These are phyloP conservation scores for Actinia tenebrosa DNA, from an alignment of 64 coral and sea anemone genomes.

Conservation along the genomic window DNA sequence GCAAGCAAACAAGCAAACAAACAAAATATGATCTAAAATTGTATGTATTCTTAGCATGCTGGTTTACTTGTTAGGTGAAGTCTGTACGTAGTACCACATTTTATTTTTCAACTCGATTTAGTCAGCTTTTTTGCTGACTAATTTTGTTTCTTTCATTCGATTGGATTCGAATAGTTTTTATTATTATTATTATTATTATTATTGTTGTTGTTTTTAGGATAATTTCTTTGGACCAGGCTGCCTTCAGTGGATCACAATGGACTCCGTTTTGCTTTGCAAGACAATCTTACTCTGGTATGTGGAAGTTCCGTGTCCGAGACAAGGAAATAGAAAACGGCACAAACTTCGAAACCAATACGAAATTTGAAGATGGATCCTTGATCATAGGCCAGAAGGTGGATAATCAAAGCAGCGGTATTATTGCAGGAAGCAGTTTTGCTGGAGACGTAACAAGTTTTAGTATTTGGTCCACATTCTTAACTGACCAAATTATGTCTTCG, in stretches of 20 bases:
- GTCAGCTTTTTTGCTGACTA: no score
- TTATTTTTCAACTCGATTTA: no score
- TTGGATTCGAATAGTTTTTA: no score
- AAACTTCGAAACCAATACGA: background rate
- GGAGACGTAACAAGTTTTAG: background rate
- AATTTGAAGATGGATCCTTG: background rate
- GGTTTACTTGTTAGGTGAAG: no score
- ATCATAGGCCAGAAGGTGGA: constrained; percentile 6
- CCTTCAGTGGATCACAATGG: background rate
- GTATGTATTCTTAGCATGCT: no score
- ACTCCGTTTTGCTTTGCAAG: background rate
- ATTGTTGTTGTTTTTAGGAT: background rate
- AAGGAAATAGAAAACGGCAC: background rate
- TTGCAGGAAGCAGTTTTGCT: background rate
- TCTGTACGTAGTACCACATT: no score
- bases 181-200: background rate
- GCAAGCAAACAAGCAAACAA: no score
- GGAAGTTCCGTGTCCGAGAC: background rate
- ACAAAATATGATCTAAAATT: no score
- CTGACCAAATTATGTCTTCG: background rate
- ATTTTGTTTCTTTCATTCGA: no score
- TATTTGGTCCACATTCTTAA: background rate
- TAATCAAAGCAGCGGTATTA: background rate
- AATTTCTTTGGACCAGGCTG: background rate
- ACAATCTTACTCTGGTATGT: background rate